Conservation (phyloP, 1,140 invertebrate genomes). For the Thrips palmi region DNA sequence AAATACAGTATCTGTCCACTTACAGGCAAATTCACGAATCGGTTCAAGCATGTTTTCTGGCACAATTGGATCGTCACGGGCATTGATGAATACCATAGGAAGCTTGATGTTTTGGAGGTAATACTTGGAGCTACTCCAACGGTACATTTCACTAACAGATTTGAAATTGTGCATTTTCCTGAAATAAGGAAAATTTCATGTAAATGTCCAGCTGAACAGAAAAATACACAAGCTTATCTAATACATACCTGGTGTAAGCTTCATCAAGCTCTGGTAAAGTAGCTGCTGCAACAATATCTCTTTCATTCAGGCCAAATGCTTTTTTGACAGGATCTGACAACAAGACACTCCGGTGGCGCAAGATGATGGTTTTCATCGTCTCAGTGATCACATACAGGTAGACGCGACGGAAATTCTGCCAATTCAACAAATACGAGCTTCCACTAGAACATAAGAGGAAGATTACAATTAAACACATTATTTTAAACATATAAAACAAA, state of each 20-base stretch:
- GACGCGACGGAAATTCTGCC: slow-evolving; percentile 70
- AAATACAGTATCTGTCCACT: slow-evolving; percentile 21
- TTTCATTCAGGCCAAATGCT: slow-evolving; percentile 47
- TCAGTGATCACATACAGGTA: slow-evolving; percentile 88
- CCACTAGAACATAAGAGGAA: slow-evolving; percentile 32
- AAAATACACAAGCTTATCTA: background rate
- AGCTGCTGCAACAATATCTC: slow-evolving; percentile 63
- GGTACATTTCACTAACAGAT: slow-evolving; percentile 58
- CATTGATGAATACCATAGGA: slow-evolving; percentile 79
- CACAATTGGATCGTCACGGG: slow-evolving; percentile 74
- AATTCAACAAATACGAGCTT: slow-evolving; percentile 57
- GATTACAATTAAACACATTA: slow-evolving; percentile 1
- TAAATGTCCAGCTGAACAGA: background rate
- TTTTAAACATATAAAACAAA: slow-evolving; percentile 1
- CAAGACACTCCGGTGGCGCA: slow-evolving; percentile 54
- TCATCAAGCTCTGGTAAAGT: slow-evolving; percentile 76
- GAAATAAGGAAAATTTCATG: slow-evolving; percentile 17
- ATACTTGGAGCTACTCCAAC: slow-evolving; percentile 59
- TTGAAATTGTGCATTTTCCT: slow-evolving; percentile 58
- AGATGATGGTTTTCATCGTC: slow-evolving; percentile 68
- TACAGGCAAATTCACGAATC: slow-evolving; percentile 55
- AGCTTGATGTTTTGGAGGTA: slow-evolving; percentile 56
- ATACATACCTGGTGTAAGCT: slow-evolving; percentile 54
- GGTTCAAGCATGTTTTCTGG: slow-evolving; percentile 49
- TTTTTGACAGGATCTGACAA: slow-evolving; percentile 54